Evolutionary conservation across 2,888 invertebrate genomes (phyloP), one percentile per base, ranked within the genome.

Genomic region (Bombyx huttoni): DNA sequence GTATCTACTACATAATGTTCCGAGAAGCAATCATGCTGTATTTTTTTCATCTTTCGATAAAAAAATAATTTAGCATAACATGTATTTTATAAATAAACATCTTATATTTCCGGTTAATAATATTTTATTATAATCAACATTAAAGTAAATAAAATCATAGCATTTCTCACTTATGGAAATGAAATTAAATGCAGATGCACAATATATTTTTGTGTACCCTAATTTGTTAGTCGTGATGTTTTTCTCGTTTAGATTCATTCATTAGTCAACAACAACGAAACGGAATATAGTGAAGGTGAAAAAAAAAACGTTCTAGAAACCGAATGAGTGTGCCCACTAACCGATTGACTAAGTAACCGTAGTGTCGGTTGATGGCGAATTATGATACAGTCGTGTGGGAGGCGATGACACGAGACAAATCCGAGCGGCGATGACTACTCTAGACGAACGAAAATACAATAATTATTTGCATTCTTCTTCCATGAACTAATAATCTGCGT

Each of bases 301-400:
- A 46, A 47, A 47, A 50, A 53, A 45, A 45, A n/a, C 67, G 62
- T 75, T 77, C 65, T 78, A 68, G 65, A 70, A 68, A 58, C 60
- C 34, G 55, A 59, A 59, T 64, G 62, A 65, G 59, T 67, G 53
- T 62, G 56, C 61, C 57, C 56, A 60, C 58, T 70, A 63, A 64
- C 65, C 64, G 65, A 69, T 69, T 68, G 68, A 68, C 66, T 69
- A 68, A 70, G 68, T 69, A 62, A 67, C 59, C 60, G 64, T 67
- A 58, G 67, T 71, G 68, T 68, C 64, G 68, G 68, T 70, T 68
- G 67, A 65, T 73, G 67, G 62, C 52, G 56, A 67, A 70, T 66
- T 68, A 68, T 73, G 66, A 70, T 70, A 70, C 62, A 59, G 56
- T 47, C 53, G 72, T 57, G 78, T 78, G 69, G 78, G 78, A 65